Evolutionary conservation across 2,797 vertebrate genomes (phyloP).

Genomic region (Anisognathus igniventris): DNA sequence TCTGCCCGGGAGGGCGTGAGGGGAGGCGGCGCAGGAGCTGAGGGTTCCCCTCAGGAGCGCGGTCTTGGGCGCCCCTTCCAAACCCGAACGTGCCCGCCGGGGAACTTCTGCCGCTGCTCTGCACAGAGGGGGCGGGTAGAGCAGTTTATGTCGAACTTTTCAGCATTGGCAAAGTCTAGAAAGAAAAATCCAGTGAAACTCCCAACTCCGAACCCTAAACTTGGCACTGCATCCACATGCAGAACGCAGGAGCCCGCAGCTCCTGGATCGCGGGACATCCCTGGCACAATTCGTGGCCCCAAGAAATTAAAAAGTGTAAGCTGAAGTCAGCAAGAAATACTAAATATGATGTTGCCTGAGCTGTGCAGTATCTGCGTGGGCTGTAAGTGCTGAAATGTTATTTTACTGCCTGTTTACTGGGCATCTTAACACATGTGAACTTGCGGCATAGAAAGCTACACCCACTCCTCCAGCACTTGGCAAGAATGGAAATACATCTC

Average conservation of each 20-base stretch:
- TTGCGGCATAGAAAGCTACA: fast-evolving
- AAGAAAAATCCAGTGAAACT: background rate
- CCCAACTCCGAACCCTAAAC: fast-evolving
- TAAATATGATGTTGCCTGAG: background rate
- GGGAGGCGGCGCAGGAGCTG: background rate
- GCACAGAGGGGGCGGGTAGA: background rate
- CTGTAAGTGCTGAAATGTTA: background rate
- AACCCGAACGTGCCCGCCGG: too few relatives aligned
- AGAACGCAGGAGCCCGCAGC: background rate
- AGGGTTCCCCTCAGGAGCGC: fast-evolving
- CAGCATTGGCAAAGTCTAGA: fast-evolving
- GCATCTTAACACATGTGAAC: background rate
- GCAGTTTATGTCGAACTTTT: background rate
- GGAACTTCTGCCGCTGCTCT: background rate
- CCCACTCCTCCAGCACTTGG: background rate
- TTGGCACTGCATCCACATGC: fast-evolving
- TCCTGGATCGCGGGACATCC: fast-evolving
- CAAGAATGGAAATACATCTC: background rate
- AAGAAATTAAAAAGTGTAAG: background rate
- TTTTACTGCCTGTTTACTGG: background rate
- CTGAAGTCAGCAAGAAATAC: background rate
- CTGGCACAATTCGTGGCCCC: fast-evolving
- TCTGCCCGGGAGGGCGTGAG: background rate
- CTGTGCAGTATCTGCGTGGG: fast-evolving
- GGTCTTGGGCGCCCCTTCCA: background rate